Percentiles rank a stretch among this genome's conserved stretches.
phyloP scores from a whole-genome alignment of 2,888 invertebrate genomes.

The Penaeus monodon region DNA sequence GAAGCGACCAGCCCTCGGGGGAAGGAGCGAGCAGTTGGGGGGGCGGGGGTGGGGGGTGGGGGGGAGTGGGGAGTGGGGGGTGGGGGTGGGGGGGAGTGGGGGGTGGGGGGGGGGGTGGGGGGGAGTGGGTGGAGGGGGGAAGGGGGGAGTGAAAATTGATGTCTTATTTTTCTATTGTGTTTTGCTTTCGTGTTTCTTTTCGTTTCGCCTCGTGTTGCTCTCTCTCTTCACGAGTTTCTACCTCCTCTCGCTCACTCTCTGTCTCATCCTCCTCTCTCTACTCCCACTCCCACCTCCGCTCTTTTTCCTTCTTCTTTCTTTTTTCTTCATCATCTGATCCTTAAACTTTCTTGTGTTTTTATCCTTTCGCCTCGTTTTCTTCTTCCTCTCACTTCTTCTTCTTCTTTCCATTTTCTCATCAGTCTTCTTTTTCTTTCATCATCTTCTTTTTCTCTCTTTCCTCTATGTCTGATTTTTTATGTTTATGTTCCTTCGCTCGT shows the following conservation, averaged over 20 bases:
- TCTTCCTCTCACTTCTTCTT: background rate
- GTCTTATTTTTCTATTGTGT: background rate
- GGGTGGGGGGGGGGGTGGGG: background rate
- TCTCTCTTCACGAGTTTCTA: background rate
- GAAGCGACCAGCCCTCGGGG: no score
- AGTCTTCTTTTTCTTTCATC: background rate
- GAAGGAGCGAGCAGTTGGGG: no score
- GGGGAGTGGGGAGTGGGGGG: no score
- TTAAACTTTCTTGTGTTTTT: background rate
- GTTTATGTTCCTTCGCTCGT: no score
- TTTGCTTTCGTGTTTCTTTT: background rate
- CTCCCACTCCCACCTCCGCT: no score
- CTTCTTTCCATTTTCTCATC: slow-evolving; percentile 1
- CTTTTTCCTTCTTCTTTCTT: background rate
- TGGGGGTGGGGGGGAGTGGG: no score
- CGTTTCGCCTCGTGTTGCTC: background rate
- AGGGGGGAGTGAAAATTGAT: background rate
- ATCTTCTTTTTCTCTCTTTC: background rate
- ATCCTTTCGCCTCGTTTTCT: background rate
- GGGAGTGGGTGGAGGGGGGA: background rate
- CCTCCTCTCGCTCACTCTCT: background rate
- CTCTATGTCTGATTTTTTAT: no score
- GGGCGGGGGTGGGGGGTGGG: no score
- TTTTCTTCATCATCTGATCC: background rate
- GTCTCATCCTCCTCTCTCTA: background rate